Evolutionary conservation across 1,140 invertebrate species (phyloP).

Genomic region (Drosophila teissieri): DNA sequence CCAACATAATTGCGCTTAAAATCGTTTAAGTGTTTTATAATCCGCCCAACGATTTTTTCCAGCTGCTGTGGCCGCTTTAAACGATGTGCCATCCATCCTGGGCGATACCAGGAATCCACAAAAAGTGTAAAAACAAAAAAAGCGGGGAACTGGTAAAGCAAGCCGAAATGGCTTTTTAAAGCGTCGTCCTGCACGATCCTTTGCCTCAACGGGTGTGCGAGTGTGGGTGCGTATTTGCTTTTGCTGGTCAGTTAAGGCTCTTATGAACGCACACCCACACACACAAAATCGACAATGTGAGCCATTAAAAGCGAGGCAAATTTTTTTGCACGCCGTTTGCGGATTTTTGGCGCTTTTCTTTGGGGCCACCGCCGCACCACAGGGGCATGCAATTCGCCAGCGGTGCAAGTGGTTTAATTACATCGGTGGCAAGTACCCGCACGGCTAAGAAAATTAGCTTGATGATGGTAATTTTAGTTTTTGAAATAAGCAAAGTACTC

Average conservation of each 20-base stretch:
- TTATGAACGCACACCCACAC: slow-evolving; percentile 29
- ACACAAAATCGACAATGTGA: slow-evolving; percentile 28
- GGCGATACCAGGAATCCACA: slow-evolving; percentile 11
- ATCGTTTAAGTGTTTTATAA: slow-evolving; percentile 83
- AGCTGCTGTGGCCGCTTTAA: slow-evolving; percentile 65
- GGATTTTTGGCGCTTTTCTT: slow-evolving; percentile 49
- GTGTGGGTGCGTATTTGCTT: slow-evolving; percentile 26
- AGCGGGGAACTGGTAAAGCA: slow-evolving; percentile 19
- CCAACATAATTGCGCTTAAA: slow-evolving; percentile 82
- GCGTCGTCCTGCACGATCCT: slow-evolving; percentile 50
- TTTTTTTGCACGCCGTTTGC: slow-evolving; percentile 62
- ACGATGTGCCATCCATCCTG: slow-evolving; percentile 43
- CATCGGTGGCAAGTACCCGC: slow-evolving; percentile 30
- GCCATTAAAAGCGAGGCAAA: slow-evolving; percentile 72
- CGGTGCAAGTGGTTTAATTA: slow-evolving; percentile 76
- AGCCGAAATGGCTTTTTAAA: slow-evolving; percentile 79
- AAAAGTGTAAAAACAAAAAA: slow-evolving; percentile 19
- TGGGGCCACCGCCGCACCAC: slow-evolving; percentile 28
- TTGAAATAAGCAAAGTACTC: background rate
- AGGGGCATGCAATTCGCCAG: slow-evolving; percentile 28
- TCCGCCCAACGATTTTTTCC: slow-evolving; percentile 49
- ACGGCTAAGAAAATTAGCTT: slow-evolving; percentile 21
- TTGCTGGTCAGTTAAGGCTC: slow-evolving; percentile 67
- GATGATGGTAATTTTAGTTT: background rate
- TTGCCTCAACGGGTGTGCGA: slow-evolving; percentile 17